Percentiles rank a stretch among this genome's conserved stretches.
These are phyloP conservation scores for Amphiprion percula DNA, from an alignment of 2,113 vertebrate species.

Conservation along the genomic window DNA sequence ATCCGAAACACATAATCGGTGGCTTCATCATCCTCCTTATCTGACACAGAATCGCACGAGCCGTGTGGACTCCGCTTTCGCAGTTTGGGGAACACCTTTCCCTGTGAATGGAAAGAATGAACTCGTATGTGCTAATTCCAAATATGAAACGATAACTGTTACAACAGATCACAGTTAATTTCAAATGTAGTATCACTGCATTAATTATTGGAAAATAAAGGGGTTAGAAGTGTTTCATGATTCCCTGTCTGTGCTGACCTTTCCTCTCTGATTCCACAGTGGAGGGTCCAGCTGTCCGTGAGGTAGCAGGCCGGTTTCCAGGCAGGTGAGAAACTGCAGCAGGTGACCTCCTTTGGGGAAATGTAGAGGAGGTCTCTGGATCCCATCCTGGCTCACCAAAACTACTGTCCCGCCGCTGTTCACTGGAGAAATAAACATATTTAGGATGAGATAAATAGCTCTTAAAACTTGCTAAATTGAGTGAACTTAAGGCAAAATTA, in stretches of 20 bases:
- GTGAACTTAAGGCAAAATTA: not conserved
- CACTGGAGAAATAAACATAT: constrained; percentile 80
- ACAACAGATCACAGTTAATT: not conserved
- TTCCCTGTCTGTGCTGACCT: constrained; percentile 83
- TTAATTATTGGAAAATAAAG: not conserved
- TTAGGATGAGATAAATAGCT: not conserved
- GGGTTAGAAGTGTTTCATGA: not conserved
- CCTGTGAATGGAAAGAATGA: constrained; percentile 78
- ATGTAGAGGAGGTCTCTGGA: constrained; percentile 94
- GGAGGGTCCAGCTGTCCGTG: constrained; percentile 97
- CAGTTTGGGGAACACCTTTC: constrained; percentile 97
- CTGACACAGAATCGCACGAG: constrained; percentile 92
- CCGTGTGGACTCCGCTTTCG: constrained; percentile 93
- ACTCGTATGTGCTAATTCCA: not conserved
- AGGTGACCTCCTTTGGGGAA: constrained; percentile 97
- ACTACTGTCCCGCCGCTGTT: constrained; percentile 97
- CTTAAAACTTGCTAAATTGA: not conserved
- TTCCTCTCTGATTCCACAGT: constrained; percentile 97
- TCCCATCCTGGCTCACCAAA: constrained; percentile 97
- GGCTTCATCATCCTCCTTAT: constrained; percentile 97
- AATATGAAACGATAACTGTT: not conserved
- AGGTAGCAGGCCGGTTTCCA: constrained; percentile 96
- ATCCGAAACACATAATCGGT: constrained; percentile 98
- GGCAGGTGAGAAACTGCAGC: constrained; percentile 97
- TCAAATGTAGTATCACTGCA: too few species aligned